Percentiles rank a stretch among this genome's conserved stretches.
Conservation (phyloP, 1,140 invertebrate species). For the Phthorimaea operculella region DNA sequence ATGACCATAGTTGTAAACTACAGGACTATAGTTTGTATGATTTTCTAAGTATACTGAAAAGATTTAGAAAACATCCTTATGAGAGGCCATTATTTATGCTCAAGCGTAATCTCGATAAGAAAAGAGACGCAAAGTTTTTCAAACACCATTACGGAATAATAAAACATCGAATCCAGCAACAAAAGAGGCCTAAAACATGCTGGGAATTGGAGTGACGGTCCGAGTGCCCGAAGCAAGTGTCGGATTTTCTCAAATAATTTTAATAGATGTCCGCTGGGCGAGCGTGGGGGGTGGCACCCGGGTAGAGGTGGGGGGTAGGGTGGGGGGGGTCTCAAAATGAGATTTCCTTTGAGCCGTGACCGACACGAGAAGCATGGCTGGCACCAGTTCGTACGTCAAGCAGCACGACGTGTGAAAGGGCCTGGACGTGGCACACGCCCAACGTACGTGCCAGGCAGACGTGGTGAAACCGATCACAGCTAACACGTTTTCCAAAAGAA, state of each 20-base stretch:
- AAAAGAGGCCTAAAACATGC: constrained; percentile 32
- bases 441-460: no score
- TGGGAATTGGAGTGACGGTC: constrained; percentile 18
- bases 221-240: constrained; percentile 14
- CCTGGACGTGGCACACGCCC: no score
- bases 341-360: constrained; percentile 58
- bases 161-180: constrained; percentile 20
- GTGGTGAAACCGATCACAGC: no score
- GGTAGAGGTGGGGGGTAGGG: constrained; percentile 16
- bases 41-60: no score
- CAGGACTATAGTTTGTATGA: no score
- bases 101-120: background rate
- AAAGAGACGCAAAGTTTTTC: background rate
- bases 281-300: constrained; percentile 29
- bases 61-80: no score
- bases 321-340: constrained; percentile 47
- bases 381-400: background rate
- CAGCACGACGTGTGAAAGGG: no score
- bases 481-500: no score
- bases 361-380: background rate
- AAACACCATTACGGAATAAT: background rate
- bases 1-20: no score
- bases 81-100: no score
- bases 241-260: background rate
- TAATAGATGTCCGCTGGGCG: constrained; percentile 12